Conservation (phyloP, 2,888 invertebrate species). For the Pachycephus smyrnensis region DNA sequence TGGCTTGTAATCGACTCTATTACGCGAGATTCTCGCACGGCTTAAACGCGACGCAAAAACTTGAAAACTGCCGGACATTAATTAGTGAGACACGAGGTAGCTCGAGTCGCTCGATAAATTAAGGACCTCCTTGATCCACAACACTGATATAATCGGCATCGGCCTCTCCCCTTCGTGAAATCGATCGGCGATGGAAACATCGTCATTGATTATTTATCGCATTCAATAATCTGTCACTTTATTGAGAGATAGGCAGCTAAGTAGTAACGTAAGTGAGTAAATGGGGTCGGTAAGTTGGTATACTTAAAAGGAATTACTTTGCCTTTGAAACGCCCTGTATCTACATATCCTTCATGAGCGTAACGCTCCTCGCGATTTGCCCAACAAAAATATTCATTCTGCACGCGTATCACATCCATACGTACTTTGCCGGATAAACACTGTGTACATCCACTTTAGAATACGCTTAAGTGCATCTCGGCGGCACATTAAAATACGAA, state of each 20-base stretch:
- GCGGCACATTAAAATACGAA: slow-evolving; percentile 45
- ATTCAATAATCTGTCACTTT: not conserved
- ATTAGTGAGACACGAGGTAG: slow-evolving; percentile 44
- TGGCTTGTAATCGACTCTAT: slow-evolving; percentile 46
- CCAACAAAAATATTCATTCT: no score
- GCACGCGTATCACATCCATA: no score
- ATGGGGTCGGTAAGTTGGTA: no score
- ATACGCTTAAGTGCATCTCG: slow-evolving; percentile 35
- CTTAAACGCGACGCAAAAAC: slow-evolving; percentile 34
- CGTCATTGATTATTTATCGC: not conserved
- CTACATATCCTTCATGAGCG: no score
- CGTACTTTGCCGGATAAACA: slow-evolving; percentile 29
- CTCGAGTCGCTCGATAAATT: slow-evolving; percentile 43
- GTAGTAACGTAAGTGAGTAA: no score
- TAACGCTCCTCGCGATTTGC: no score
- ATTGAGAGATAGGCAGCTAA: not conserved
- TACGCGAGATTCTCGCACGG: slow-evolving; percentile 34
- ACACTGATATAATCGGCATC: slow-evolving; percentile 39
- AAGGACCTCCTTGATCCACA: slow-evolving; percentile 42
- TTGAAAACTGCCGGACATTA: slow-evolving; percentile 42
- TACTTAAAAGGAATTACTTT: no score
- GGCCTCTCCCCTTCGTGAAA: not conserved
- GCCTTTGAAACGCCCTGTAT: no score
- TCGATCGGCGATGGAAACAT: not conserved
- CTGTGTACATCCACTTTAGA: slow-evolving; percentile 6